Evolutionary conservation across 53 echinoderm and acorn worm genomes (phyloP).

Genomic region (Patiria pectinifera): DNA sequence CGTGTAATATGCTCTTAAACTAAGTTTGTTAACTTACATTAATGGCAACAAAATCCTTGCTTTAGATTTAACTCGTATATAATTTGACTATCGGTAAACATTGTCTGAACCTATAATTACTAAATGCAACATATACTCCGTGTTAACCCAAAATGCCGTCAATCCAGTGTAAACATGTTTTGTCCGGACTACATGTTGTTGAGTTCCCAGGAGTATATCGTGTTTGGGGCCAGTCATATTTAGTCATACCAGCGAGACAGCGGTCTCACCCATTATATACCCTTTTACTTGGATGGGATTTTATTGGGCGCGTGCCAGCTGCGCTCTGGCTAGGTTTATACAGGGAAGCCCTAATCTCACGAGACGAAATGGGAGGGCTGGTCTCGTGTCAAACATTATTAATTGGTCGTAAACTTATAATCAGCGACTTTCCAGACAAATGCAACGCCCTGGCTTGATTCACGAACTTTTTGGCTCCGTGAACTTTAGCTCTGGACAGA

Average conservation of each 20-base stretch:
- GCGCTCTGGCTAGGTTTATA: not conserved
- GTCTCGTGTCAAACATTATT: not conserved
- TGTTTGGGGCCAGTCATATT: not conserved
- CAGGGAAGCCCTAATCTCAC: not conserved
- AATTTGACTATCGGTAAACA: too few relatives aligned
- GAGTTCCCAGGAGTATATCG: not conserved
- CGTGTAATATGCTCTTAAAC: too few relatives aligned
- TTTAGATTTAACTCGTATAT: too few relatives aligned
- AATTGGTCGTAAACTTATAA: not conserved
- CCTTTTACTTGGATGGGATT: not conserved
- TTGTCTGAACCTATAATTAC: too few relatives aligned
- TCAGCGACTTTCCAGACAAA: not conserved
- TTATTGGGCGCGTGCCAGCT: slow-evolving; percentile 25
- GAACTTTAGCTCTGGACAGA: too few relatives aligned
- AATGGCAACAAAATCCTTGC: too few relatives aligned
- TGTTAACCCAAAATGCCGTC: too few relatives aligned
- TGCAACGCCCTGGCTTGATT: not conserved
- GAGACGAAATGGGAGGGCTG: not conserved
- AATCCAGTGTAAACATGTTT: not conserved
- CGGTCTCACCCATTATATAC: not conserved
- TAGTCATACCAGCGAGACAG: not conserved
- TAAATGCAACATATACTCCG: too few relatives aligned
- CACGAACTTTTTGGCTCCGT: not conserved
- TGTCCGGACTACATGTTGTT: not conserved
- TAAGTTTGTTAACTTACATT: too few relatives aligned